Evolutionary conservation across 30 jellyfish, hydroid and myxozoan species (phyloP).

Genomic region (Nemopilema nomurai): DNA sequence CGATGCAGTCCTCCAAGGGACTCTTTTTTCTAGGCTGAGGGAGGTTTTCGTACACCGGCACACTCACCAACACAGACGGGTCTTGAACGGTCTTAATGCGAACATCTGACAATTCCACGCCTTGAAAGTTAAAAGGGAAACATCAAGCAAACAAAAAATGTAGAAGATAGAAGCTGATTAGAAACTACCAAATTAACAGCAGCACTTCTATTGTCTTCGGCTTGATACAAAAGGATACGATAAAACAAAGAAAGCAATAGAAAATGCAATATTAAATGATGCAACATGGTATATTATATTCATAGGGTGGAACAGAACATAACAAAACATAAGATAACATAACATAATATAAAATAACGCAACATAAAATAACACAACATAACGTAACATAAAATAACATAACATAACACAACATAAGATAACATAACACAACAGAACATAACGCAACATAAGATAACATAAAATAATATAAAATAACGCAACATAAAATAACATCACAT

Average conservation of each 20-base stretch:
- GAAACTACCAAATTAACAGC: background rate
- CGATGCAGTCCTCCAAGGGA: conserved; percentile 37
- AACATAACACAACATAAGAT: too few relatives aligned
- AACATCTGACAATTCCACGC: conserved; percentile 42
- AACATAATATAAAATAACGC: too few relatives aligned
- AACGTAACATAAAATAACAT: too few relatives aligned
- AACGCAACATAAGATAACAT: too few relatives aligned
- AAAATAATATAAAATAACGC: too few relatives aligned
- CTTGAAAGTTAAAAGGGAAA: background rate
- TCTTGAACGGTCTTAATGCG: conserved; percentile 35
- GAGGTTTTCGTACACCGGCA: conserved; percentile 3
- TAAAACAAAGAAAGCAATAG: background rate
- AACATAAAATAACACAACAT: too few relatives aligned
- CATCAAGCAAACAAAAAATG: background rate
- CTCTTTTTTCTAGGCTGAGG: conserved; percentile 6
- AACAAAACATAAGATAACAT: too few relatives aligned
- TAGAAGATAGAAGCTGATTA: background rate
- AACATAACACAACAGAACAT: too few relatives aligned
- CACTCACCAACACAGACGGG: background rate
- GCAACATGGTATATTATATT: background rate
- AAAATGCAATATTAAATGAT: background rate
- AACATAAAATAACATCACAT: too few relatives aligned
- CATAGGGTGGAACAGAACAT: too few relatives aligned
- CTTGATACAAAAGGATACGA: background rate
- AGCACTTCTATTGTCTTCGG: too few relatives aligned